Evolutionary conservation across 2,797 vertebrate genomes (phyloP), one percentile per base, ranked within the genome.

Genomic region (Thunnus albacares): DNA sequence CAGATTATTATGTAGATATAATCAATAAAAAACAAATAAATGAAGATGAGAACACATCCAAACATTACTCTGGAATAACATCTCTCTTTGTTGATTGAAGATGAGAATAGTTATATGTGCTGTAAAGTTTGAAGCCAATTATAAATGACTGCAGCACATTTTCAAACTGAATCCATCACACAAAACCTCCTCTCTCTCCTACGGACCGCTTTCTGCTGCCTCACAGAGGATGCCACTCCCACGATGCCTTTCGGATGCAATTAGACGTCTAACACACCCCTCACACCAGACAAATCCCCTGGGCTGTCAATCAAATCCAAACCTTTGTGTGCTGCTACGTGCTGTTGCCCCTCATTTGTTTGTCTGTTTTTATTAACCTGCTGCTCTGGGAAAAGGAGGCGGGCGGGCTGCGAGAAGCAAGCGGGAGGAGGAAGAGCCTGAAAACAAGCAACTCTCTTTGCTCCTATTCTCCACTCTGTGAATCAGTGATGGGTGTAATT

Each of bases 401-500:
- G 12, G 65, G 58, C 56, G 47, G 68, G 81, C 62, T 65, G 64
- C 66, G 58, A 67, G 69, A 74, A 67, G 62, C 52, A 45, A 56
- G 83, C 51, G 38, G 64, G 58, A 73, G 43, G 73, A 85, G 66
- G 81, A 74, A 75, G 56, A 51, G 79, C 73, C 38, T 72, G 63
- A 77, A 91, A 89, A 86, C 75, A 79, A 79, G 56, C 71, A 22
- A 45, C 55, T 81, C 78, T 76, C 75, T 75, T 73, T 30, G 77
- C 71, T 80, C 68, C 80, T 67, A 28, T 75, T 79, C 81, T 77
- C 75, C 22, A 15, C 81, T 84, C 82, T 80, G 63, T 49, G 64
- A 93, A 85, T 85, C 92, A 90, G 84, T 78, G 89, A 90, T 86
- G 92, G 77, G 89, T 92, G 90, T 92, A 92, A 94, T 93, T 92